Evolutionary conservation across 2,797 vertebrate species (phyloP), one percentile per base, ranked within the genome.

Genomic region (Brachymystax lenok): DNA sequence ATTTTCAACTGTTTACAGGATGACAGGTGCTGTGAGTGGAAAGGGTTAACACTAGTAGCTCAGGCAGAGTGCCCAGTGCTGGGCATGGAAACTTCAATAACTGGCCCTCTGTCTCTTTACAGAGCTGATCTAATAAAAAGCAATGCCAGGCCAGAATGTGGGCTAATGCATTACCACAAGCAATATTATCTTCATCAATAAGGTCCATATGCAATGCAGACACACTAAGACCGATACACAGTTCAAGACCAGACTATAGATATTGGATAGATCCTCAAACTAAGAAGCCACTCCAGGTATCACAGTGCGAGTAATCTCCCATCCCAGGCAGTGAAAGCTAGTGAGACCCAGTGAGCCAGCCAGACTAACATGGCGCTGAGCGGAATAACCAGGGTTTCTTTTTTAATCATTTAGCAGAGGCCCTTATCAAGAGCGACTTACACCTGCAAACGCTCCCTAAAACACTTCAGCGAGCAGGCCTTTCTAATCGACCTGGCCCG

Each of bases 361-460:
- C 40, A 70, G 69, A 4, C 69, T 74, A 80, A 59, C 24, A 54
- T 7, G 56, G 71, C 81, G 77, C 24, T 24, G 59, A 86, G 79
- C 10, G 17, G 77, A 19, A 73, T 33, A 51, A 24, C 70, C 71
- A 35, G 82, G 74, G 77, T 81, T 76, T 61, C 75, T 75, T 85
- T 90, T 88, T 86, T 12, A 46, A 12, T 46, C 0, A 46, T 46
- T 46, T 46, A 46, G 40, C 40, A 46, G 40, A 46, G 40, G 40
- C 40, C 10, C 40, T 13, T 46, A 10, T 46, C 10, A 46, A 12
- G 40, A 46, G 3, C 40, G 0, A 46, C 10, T 46, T 46, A 13
- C 40, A 46, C 24, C 24, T 24, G 24, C 24, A 24, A 24, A 24
- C 24, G 0, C 24, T 24, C 24, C 24, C 24, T 24, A 24, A 24